Evolutionary conservation across 2,888 invertebrate species (phyloP), one percentile per base, ranked within the genome.

Genomic region (Eupithecia pulchellata): DNA sequence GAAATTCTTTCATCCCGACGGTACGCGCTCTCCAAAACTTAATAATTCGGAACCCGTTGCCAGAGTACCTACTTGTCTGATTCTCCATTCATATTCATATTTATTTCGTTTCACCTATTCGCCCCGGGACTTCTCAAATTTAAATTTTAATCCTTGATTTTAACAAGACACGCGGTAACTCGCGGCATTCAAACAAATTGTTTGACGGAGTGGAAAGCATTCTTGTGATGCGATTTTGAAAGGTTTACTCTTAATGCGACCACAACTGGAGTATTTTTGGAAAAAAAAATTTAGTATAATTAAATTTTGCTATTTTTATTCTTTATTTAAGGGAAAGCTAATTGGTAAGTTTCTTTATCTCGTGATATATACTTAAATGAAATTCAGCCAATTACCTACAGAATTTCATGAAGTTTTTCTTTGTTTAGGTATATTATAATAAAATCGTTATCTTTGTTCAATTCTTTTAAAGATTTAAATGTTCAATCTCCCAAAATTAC

Each of bases 11-110:
- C 79, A 77, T 81, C 84, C 86, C 86, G 80, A 87, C 90, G 84
- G 89, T 89, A 89, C 89, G 89, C 80, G 86, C 89, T 88, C 93
- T 93, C 86, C 83, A 92, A 91, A 92, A 91, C 90, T 93, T 93
- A 93, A 93, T 92, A 93, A 92, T 92, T 93, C 88, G 88, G 86
- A 89, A 89, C 89, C 91, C 90, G 89, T 88, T 87, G 87, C 85
- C 81, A 83, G 52, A 52, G 47, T 85, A 86, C 55, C 27, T 55
- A 55, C 91, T 91, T 89, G 88, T 89, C 90, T 90, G 90, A 90
- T 90, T 90, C 87, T 80, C 90, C 88, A 94, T 94, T 94, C 94
- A 94, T 94, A 94, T 94, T 94, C 94, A 94, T 94, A 94, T 94
- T 94, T 93, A 92, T 92, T 92, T 91, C 92, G 89, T 90, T 92